These are phyloP conservation scores for Struthidea cinerea DNA, from an alignment of 2,113 vertebrate species.

Conservation along the genomic window DNA sequence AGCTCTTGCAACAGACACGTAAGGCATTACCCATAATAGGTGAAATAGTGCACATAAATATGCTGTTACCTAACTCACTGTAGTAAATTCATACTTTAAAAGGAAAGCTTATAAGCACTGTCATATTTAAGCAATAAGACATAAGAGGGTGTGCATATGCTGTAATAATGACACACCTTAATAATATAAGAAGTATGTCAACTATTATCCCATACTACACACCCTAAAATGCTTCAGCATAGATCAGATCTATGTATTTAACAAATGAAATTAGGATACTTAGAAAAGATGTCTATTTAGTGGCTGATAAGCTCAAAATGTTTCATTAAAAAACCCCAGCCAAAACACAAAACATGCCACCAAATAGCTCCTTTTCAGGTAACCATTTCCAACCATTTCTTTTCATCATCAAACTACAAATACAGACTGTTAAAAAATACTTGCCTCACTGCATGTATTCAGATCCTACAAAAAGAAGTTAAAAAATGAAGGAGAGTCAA, in stretches of 20 bases:
- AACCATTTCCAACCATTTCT: not conserved
- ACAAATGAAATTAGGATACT: not conserved
- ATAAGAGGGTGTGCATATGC: conserved; percentile 47
- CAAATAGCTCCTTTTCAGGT: not conserved
- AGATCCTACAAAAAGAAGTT: not conserved
- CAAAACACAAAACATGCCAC: not conserved
- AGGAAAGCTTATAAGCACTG: conserved; percentile 30
- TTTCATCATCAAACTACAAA: not conserved
- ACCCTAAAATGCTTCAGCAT: conserved; percentile 18
- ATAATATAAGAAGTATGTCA: conserved; percentile 39
- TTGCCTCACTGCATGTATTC: not conserved
- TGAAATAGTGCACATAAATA: conserved; percentile 9
- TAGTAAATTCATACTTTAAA: conserved; percentile 39
- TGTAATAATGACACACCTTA: conserved; percentile 48
- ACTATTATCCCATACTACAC: conserved; percentile 40
- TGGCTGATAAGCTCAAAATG: not conserved
- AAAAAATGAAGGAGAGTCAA: not conserved
- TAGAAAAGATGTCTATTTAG: not conserved
- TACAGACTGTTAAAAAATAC: not conserved
- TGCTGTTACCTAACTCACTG: not conserved
- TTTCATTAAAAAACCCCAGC: not conserved
- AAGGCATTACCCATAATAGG: conserved; percentile 28
- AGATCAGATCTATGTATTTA: conserved; percentile 20
- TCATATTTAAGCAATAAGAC: conserved; percentile 41
- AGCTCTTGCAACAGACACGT: not conserved